Evolutionary conservation across 92 coral and sea anemone genomes (phyloP).

Genomic region (Porites evermanni): DNA sequence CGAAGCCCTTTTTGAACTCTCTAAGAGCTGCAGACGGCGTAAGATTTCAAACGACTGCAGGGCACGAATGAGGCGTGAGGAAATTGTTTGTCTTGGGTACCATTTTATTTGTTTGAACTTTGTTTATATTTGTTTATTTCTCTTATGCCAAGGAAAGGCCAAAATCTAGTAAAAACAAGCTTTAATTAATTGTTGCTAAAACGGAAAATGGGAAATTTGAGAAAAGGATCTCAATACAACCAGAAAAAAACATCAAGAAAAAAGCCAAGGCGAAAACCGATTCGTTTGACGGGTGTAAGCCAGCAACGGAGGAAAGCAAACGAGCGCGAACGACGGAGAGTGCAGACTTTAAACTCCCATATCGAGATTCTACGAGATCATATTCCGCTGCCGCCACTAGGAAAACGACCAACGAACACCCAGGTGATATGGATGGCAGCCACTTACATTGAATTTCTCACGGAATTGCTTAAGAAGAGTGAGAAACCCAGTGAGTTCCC

Average conservation of each 20-base stretch:
- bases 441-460: constrained; percentile 69
- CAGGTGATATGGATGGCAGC: constrained; percentile 86
- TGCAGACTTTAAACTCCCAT: constrained; percentile 59
- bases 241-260: constrained; percentile 18
- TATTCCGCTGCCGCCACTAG: constrained; percentile 60
- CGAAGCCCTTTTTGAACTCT: neutral
- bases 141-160: neutral
- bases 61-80: constrained; percentile 23
- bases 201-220: neutral
- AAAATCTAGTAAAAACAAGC: neutral
- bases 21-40: neutral
- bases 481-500: constrained; percentile 21
- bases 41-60: constrained; percentile 8
- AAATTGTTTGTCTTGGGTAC: constrained; percentile 23
- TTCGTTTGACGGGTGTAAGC: constrained; percentile 81
- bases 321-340: constrained; percentile 83
- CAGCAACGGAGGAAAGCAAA: constrained; percentile 83
- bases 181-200: neutral
- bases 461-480: constrained; percentile 64
- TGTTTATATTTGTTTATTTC: constrained; percentile 27
- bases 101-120: constrained; percentile 7
- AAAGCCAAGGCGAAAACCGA: constrained; percentile 56
- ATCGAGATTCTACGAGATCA: constrained; percentile 67
- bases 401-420: constrained; percentile 71
- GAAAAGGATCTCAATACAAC: neutral